Conservation (phyloP, 2,888 invertebrate genomes). For the Drosophila diplacantha region DNA sequence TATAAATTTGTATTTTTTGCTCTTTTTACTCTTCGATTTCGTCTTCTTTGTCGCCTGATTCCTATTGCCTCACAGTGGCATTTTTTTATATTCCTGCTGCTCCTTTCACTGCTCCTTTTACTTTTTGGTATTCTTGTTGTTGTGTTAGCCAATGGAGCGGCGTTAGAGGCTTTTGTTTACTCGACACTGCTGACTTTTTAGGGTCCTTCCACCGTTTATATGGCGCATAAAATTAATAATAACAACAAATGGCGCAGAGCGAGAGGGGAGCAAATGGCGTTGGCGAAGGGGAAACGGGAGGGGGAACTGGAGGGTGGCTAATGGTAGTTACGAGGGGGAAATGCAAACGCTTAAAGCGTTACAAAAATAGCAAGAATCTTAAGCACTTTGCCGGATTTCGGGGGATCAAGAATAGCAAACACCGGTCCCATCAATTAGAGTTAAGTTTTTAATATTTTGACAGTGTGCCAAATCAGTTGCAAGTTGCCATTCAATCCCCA, state of each 20-base stretch:
- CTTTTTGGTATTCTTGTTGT: slow-evolving; percentile 12
- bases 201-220: slow-evolving; percentile 56
- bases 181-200: slow-evolving; percentile 59
- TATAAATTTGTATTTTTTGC: not conserved
- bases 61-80: slow-evolving; percentile 21
- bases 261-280: slow-evolving; percentile 3
- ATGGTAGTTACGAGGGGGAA: not conserved
- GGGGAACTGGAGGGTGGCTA: not conserved
- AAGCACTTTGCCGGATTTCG: slow-evolving; percentile 1
- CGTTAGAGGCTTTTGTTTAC: slow-evolving; percentile 54
- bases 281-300: not conserved
- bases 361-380: not conserved
- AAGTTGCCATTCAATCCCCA: slow-evolving; percentile 23
- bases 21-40: not conserved
- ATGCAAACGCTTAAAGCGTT: slow-evolving; percentile 3
- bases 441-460: slow-evolving; percentile 36
- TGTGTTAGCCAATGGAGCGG: slow-evolving; percentile 24
- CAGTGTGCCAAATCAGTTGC: slow-evolving; percentile 32
- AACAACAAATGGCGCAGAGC: slow-evolving; percentile 31
- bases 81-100: not conserved
- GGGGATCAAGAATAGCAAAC: not conserved
- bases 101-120: slow-evolving; percentile 3
- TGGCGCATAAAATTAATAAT: slow-evolving; percentile 56
- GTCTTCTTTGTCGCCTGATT: slow-evolving; percentile 20
- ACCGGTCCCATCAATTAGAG: slow-evolving; percentile 10